A percentile compares a stretch with the other conserved stretches of the same genome.
phyloP scores from a whole-genome alignment of 2,888 invertebrate species.

The Eumerus sabulonum region DNA sequence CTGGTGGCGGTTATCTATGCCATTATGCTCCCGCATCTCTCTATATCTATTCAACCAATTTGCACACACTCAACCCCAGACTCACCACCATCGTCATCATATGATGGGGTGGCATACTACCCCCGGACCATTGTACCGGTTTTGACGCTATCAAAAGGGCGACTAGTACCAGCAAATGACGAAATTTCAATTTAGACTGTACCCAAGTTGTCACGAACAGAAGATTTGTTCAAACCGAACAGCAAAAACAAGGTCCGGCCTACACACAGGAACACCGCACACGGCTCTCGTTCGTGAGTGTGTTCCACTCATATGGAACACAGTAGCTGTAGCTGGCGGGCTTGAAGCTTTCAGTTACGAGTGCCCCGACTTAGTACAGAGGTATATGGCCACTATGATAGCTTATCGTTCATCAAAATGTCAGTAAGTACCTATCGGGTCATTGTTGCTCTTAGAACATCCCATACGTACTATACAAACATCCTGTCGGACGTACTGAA shows the following conservation, averaged over 20 bases:
- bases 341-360: conserved; percentile 7
- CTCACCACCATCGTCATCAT: conserved; percentile 24
- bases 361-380: too few species aligned
- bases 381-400: conserved; percentile 65
- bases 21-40: conserved; percentile 55
- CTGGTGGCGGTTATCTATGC: conserved; percentile 24
- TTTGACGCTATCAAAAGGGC: conserved; percentile 40
- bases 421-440: conserved; percentile 69
- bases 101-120: too few species aligned
- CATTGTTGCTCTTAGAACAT: conserved; percentile 56
- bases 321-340: conserved; percentile 1
- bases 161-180: conserved; percentile 40
- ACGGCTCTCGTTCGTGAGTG: not conserved
- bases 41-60: conserved; percentile 67
- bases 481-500: conserved; percentile 35
- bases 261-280: conserved; percentile 4
- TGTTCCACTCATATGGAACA: not conserved
- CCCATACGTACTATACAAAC: conserved; percentile 31
- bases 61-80: conserved; percentile 62
- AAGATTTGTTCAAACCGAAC: conserved; percentile 55
- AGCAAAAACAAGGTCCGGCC: conserved; percentile 42
- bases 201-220: conserved; percentile 66
- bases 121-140: conserved; percentile 32
- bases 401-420: conserved; percentile 69
- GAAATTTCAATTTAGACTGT: conserved; percentile 67